phyloP scores from a whole-genome alignment of 2,113 vertebrate genomes.

The Nymphicus hollandicus region DNA sequence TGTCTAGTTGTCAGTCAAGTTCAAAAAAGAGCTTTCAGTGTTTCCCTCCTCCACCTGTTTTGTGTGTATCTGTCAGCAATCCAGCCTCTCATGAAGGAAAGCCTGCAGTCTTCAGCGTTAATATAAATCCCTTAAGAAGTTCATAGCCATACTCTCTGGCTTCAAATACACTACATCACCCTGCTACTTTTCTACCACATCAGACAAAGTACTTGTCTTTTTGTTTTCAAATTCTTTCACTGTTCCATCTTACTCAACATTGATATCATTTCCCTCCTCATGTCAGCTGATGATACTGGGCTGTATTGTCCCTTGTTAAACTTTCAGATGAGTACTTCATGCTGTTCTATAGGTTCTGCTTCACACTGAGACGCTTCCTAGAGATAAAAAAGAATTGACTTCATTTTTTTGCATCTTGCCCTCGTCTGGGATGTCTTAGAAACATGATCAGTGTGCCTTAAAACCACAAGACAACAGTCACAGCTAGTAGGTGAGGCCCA shows the following conservation, averaged over 20 bases:
- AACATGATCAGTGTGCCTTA: not conserved
- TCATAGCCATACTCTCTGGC: not conserved
- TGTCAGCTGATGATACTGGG: not conserved
- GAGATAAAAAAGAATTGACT: not conserved
- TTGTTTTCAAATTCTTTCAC: not conserved
- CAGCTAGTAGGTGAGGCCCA: not conserved
- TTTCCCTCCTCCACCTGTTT: slow-evolving; percentile 21
- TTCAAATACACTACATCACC: not conserved
- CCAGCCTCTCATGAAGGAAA: not conserved
- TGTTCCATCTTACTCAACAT: not conserved
- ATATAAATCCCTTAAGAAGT: not conserved
- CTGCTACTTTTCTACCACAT: not conserved
- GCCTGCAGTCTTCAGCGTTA: not conserved
- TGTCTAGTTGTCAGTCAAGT: slow-evolving; percentile 20
- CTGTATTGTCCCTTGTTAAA: not conserved
- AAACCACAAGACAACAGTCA: not conserved
- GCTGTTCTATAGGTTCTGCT: not conserved
- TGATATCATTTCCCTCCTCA: not conserved
- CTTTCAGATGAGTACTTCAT: not conserved
- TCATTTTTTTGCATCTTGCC: accelerated
- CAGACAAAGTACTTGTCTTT: not conserved
- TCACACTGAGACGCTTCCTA: not conserved
- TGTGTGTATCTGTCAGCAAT: not conserved
- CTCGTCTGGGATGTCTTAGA: not conserved
- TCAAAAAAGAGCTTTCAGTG: slow-evolving; percentile 31